Evolutionary conservation across 1,140 invertebrate genomes (phyloP), one percentile per base, ranked within the genome.

Genomic region (Aphis craccivora): DNA sequence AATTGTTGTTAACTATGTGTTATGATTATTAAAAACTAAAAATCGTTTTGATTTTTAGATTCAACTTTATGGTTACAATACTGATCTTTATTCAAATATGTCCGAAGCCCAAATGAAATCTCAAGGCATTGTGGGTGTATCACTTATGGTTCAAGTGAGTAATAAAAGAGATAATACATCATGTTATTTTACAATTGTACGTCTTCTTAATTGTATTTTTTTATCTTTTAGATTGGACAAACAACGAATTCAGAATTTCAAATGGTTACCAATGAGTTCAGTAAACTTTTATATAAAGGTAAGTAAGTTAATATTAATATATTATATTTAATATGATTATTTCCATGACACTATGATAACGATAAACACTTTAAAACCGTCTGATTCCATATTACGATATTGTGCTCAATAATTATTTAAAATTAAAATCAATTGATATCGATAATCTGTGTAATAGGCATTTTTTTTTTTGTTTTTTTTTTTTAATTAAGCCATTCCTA

Each of bases 61-160:
- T 94, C 98, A 99, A 96, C 96, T 99, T 67, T 98, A 99, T 94
- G 99, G 98, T 7, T 99, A 98, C 96, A 99, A 99, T 95, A 97
- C 98, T 94, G 98, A 99, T 95, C 96, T 99, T n/a, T 99, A 99
- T 96, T 97, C 98, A 95, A 99, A 99, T 95, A 98, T 99, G 97
- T 97, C 98, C 51, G 98, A 99, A 95, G 99, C 99, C 40, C 97
- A 98, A 94, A 97, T 98, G 95, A 98, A 98, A 95, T 98, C 98
- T 53, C 98, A 99, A 95, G 98, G 98, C 51, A 96, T 99, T 94
- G 97, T 99, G 18, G 98, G 97, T 20, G 98, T 99, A 94, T 98
- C 98, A 30, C 95, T 99, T 94, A 98, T 99, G 97, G 97, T 99
- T 83, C 98, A 99, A 97, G 98, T 98, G 96, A 96, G 95, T 94